Conservation (phyloP, 1,140 invertebrate genomes). For the Caenorhabditis inopinata region DNA sequence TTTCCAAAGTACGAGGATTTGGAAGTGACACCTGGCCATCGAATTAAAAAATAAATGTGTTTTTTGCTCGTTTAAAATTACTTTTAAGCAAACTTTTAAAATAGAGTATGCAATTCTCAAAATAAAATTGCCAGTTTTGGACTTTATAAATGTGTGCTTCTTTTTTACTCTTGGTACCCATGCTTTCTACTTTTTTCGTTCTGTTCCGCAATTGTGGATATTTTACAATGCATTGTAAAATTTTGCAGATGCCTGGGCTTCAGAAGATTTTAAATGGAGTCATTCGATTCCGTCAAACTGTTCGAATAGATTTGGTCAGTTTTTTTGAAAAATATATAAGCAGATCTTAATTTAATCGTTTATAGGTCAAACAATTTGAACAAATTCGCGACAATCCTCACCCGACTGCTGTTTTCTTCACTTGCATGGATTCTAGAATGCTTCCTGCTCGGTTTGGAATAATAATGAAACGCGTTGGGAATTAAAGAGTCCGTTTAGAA, state of each 20-base stretch:
- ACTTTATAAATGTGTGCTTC: background rate
- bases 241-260: constrained; percentile 54
- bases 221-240: background rate
- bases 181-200: background rate
- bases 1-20: constrained; percentile 54
- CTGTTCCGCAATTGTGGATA: background rate
- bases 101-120: background rate
- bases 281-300: constrained; percentile 59
- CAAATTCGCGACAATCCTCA: constrained; percentile 69
- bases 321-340: background rate
- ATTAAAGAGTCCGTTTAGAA: constrained; percentile 69
- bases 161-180: background rate
- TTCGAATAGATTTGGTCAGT: constrained; percentile 55
- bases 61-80: background rate
- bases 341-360: background rate
- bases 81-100: background rate
- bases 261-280: constrained; percentile 60
- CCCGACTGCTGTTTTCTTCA: constrained; percentile 93
- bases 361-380: constrained; percentile 62
- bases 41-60: background rate
- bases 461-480: too few relatives aligned
- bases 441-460: constrained; percentile 53
- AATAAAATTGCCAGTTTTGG: background rate
- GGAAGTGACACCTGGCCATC: constrained; percentile 51
- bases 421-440: constrained; percentile 79